Evolutionary conservation across 2,113 vertebrate species (phyloP), one percentile per base, ranked within the genome.

Genomic region (Baryphthengus martii): DNA sequence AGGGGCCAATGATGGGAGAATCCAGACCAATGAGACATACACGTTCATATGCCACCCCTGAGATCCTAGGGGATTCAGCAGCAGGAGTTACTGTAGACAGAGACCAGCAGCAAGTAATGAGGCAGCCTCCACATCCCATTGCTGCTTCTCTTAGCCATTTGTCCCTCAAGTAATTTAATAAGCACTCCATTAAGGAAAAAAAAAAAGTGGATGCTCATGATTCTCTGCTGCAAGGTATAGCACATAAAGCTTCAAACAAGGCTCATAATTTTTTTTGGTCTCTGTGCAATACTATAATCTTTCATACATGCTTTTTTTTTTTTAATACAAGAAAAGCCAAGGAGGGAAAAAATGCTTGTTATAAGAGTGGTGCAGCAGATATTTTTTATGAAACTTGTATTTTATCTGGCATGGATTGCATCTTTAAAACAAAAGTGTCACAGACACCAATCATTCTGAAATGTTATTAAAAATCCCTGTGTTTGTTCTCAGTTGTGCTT

Each of bases 351-450:
- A 47, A 3, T 66, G 5, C 1, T 88, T 92, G 16, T 67, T 89
- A 16, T 50, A 58, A 56, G 15, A 71, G 9, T 50, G 35, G 10
- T 19, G 21, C 12, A 68, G n/a, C 17, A 73, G 25, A 75, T 65
- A 4, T 25, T 42, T 90, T 91, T 91, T 59, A 52, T 73, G 74
- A 68, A 94, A 92, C 19, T 68, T 92, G 26, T 81, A 76, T 88
- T 96, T 92, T 78, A 59, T 91, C 71, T 88, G 53, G 16, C 44
- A 79, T 67, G n/a, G 19, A 87, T 56, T 89, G 10, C 9, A 78
- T 88, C 67, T 84, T 96, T 85, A 80, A 92, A 93, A 68, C 28
- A 80, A 55, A 91, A 85, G 29, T 63, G 56, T 80, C 65, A 75
- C 7, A 40, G 25, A 16, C 29, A 88, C 56, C 45, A 92, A 55